Base-by-base conservation (phyloP, 1,140 invertebrate species). In the Mactra quadrangularis region DNA sequence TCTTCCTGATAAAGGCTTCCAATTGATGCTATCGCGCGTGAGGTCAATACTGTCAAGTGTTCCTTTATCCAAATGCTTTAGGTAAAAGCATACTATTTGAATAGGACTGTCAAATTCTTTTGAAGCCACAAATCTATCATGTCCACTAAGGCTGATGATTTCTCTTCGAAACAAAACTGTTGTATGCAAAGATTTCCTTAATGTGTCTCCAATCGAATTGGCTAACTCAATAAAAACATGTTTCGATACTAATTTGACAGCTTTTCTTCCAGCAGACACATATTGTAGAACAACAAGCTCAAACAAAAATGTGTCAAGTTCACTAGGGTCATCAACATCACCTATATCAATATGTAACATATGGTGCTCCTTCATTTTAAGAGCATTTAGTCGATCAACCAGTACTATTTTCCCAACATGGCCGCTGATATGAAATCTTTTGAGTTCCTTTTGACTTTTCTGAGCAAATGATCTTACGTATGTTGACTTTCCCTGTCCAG, bases 31-130 rank as follows among this genome's bases (percentile, higher is more conserved):
- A 11, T 47, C 47, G n/a, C 85, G 55, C 25, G 52, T 38, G 41
- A 87, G 25, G 47, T 88, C 86, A 15, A 22, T 47, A 27, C 38
- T 74, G 60, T 88, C 83, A 1, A 88, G 27, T 2, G 6, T 38
- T 27, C 41, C 68, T 9, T 59, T 33, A 25, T 86, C 81, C 13
- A 82, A 41, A 1, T 27, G n/a, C 22, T 85, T 17, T 1, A 88
- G 35, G 35, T 87, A 88, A 35, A 33, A 35, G 22, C 86, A 88
- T 0, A 87, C 85, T 41, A 88, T 81, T 52, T 88, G 87, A 6
- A 86, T 19, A 9, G 86, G 79, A 70, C 87, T 88, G 31, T 83
- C 70, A 0, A 85, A 50, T 82, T 88, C 87, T n/a, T 25, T 74
- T 27, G 78, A 60, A 1, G 85, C 57, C 15, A 57, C 19, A 7